These are phyloP conservation scores for Turritopsis rubra DNA, from an alignment of 30 jellyfish, hydroid and myxozoan genomes.

Conservation along the genomic window DNA sequence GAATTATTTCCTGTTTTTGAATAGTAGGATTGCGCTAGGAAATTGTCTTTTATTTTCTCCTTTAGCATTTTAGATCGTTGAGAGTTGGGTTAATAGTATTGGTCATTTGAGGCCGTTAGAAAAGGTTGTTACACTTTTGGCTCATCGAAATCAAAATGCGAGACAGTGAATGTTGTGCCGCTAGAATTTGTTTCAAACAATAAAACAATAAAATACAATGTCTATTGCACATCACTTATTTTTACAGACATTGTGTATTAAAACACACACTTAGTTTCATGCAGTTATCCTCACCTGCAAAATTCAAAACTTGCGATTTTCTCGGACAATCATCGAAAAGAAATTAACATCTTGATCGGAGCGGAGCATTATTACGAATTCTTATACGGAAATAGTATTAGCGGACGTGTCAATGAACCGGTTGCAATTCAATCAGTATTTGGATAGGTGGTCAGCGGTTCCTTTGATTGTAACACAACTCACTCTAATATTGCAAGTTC, in stretches of 20 bases:
- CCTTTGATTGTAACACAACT: slow-evolving; percentile 3
- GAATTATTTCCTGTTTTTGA: too few relatives aligned
- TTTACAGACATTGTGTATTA: neutral
- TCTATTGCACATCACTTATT: neutral
- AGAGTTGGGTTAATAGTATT: too few relatives aligned
- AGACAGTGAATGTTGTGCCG: slow-evolving; percentile 1
- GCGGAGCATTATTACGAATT: neutral
- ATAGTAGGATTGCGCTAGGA: too few relatives aligned
- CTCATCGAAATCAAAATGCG: slow-evolving; percentile 1
- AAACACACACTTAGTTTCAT: neutral
- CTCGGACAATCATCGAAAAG: neutral
- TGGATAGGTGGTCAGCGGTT: slow-evolving; percentile 3
- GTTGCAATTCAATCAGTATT: slow-evolving; percentile 1
- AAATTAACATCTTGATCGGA: neutral
- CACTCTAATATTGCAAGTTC: neutral
- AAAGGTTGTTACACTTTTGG: too few relatives aligned
- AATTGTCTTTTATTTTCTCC: too few relatives aligned
- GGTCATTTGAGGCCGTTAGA: too few relatives aligned
- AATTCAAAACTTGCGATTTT: too few relatives aligned
- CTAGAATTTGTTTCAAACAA: neutral
- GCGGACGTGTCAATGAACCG: slow-evolving; percentile 1
- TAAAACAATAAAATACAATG: too few relatives aligned
- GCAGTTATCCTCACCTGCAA: slow-evolving; percentile 1
- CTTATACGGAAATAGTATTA: neutral
- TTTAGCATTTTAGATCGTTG: too few relatives aligned